These are phyloP conservation scores for Spisula solida DNA, from an alignment of 2,888 invertebrate genomes.

Conservation along the genomic window DNA sequence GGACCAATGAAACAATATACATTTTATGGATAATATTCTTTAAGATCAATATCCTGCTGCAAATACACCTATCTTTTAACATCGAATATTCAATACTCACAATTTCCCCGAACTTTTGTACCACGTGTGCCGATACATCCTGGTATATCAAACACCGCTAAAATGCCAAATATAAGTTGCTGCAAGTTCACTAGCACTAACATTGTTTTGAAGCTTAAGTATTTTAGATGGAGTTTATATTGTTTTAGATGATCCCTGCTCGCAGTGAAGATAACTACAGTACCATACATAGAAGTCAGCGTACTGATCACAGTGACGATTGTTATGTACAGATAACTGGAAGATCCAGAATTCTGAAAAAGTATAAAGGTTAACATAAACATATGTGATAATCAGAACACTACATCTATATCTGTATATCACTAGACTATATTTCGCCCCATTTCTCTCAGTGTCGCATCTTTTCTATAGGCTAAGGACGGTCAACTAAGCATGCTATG, in stretches of 20 bases:
- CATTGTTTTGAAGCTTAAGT: constrained; percentile 62
- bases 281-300: constrained; percentile 70
- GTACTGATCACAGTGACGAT: constrained; percentile 66
- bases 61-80: not conserved
- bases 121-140: constrained; percentile 66
- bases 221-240: constrained; percentile 62
- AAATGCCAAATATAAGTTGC: constrained; percentile 59
- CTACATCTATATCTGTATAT: no score
- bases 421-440: no score
- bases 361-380: no score
- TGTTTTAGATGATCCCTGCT: constrained; percentile 53
- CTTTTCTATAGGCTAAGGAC: no score
- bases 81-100: constrained; percentile 61
- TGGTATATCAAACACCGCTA: constrained; percentile 65
- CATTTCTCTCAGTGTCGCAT: no score
- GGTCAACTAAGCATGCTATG: no score
- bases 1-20: no score
- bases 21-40: no score
- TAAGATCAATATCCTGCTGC: no score
- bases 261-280: constrained; percentile 64
- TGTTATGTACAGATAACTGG: constrained; percentile 64
- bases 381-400: no score
- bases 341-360: constrained; percentile 42
- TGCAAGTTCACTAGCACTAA: constrained; percentile 68
- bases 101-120: constrained; percentile 66